phyloP scores from a whole-genome alignment of 1,140 invertebrate species.

The Rhopalosiphum padi region DNA sequence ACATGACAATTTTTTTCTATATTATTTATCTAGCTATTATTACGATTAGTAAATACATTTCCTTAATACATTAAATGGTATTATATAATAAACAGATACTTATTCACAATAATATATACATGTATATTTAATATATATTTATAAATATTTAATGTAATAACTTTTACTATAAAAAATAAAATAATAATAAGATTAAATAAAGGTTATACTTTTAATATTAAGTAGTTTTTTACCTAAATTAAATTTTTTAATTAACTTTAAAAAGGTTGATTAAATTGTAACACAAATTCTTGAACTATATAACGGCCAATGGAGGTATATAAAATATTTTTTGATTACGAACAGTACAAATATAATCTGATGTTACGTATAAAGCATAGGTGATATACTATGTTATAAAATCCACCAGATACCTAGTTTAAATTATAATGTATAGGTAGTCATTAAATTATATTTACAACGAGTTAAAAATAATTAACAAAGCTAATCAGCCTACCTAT shows the following conservation, averaged over 20 bases:
- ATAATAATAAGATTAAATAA: too few species aligned
- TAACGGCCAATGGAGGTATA: neutral
- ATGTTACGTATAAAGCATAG: neutral
- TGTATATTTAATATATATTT: neutral
- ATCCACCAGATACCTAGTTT: neutral
- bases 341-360: neutral
- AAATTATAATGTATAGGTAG: neutral
- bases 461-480: neutral
- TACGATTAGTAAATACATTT: neutral
- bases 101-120: neutral
- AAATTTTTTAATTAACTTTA: neutral
- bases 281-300: neutral
- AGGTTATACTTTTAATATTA: too few species aligned
- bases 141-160: neutral
- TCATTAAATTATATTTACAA: neutral
- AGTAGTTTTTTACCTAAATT: too few species aligned
- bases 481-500: neutral
- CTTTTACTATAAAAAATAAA: neutral
- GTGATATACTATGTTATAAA: neutral
- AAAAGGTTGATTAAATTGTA: neutral
- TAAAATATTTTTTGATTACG: neutral
- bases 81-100: neutral
- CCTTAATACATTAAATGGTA: too few species aligned
- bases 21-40: neutral
- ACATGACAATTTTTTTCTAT: too few species aligned